Evolutionary conservation across 2,888 invertebrate species (phyloP).

Genomic region (Thereva nobilitata): DNA sequence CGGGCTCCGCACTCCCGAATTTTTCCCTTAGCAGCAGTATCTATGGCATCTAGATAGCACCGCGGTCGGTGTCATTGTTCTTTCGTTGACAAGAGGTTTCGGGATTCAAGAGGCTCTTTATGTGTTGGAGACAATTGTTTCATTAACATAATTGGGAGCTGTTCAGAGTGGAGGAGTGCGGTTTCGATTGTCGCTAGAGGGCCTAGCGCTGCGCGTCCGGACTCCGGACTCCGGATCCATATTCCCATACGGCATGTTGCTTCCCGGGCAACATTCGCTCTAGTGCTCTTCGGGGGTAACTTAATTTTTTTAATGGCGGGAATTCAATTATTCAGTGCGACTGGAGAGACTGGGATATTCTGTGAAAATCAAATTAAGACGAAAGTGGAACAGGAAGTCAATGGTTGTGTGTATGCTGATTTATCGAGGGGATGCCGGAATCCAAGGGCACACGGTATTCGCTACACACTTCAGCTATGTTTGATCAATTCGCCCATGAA

Average conservation of each 20-base stretch:
- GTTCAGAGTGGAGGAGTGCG: neutral
- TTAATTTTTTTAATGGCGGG: conserved; percentile 35
- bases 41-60: neutral
- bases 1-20: conserved; percentile 17
- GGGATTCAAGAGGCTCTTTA: conserved; percentile 46
- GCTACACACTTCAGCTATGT: too few species aligned
- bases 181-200: conserved; percentile 8
- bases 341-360: conserved; percentile 14
- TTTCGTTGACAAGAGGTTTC: conserved; percentile 38
- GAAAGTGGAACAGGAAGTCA: conserved; percentile 33
- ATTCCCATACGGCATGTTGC: conserved; percentile 11
- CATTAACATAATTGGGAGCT: conserved; percentile 47
- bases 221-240: conserved; percentile 18
- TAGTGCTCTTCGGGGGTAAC: conserved; percentile 33
- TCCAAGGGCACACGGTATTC: too few species aligned
- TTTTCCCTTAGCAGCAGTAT: neutral
- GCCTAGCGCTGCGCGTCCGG: conserved; percentile 21
- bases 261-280: conserved; percentile 9
- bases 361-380: conserved; percentile 31
- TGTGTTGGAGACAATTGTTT: conserved; percentile 47
- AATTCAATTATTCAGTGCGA: conserved; percentile 35
- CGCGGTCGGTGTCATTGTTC: conserved; percentile 30
- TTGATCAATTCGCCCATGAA: too few species aligned
- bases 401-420: conserved; percentile 10
- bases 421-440: neutral